phyloP scores from a whole-genome alignment of 2,113 vertebrate genomes.

The Mormyrus iriodes region DNA sequence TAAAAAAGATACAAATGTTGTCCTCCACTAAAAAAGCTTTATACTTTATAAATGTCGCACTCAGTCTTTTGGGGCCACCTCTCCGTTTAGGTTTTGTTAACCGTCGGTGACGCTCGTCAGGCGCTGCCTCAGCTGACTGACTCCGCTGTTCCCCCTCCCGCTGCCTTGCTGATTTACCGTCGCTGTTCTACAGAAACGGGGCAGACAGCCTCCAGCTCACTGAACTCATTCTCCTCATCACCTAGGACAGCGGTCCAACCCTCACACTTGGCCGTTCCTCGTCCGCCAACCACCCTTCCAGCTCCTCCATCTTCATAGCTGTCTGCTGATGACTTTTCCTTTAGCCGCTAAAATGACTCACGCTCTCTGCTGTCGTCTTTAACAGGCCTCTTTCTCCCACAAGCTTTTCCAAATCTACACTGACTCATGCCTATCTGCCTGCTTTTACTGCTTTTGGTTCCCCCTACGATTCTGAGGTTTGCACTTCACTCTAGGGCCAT shows the following conservation, averaged over 20 bases:
- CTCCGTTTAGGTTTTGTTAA: neutral
- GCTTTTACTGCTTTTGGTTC: neutral
- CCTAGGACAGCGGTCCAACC: neutral
- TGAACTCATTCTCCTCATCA: neutral
- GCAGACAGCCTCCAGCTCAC: neutral
- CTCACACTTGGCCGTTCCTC: neutral
- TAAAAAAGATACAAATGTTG: constrained; percentile 6
- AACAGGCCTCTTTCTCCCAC: neutral
- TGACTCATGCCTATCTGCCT: constrained; percentile 9
- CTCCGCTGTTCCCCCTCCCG: neutral
- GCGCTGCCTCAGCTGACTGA: neutral
- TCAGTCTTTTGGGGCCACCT: neutral
- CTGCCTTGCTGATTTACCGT: neutral
- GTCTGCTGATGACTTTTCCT: constrained; percentile 9
- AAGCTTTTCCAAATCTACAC: constrained; percentile 14
- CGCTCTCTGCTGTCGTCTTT: neutral
- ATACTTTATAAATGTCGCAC: neutral
- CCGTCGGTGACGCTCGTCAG: neutral
- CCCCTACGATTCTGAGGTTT: neutral
- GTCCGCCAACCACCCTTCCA: neutral
- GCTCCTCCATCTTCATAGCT: neutral
- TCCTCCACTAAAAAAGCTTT: neutral
- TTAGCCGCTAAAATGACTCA: constrained; percentile 10
- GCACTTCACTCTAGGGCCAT: neutral
- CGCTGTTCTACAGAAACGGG: neutral